These are phyloP conservation scores for Orcinus orca DNA, from an alignment of 2,113 vertebrate species.

Conservation along the genomic window DNA sequence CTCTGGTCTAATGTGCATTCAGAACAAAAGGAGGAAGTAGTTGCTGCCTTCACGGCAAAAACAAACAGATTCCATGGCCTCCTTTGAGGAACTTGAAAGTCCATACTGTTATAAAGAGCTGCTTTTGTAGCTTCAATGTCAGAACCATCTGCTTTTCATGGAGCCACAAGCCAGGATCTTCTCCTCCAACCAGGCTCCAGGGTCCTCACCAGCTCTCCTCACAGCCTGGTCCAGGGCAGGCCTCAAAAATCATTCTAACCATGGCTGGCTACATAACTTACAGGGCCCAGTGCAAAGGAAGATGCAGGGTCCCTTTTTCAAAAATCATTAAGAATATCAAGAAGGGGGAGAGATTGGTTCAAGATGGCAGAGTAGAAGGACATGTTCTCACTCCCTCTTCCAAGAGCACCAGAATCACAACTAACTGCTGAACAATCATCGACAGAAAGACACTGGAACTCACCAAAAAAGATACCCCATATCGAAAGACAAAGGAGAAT, in stretches of 20 bases:
- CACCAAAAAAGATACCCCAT: no score
- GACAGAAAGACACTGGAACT: no score
- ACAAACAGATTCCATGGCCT: slow-evolving; percentile 71
- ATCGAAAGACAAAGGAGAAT: no score
- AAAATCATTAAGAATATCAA: neutral
- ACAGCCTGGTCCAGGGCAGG: neutral
- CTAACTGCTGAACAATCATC: no score
- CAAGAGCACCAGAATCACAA: no score
- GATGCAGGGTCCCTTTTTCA: neutral
- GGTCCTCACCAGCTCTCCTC: neutral
- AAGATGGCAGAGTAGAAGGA: no score
- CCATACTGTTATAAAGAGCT: slow-evolving; percentile 52
- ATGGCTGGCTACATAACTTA: neutral
- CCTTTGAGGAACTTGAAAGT: slow-evolving; percentile 69
- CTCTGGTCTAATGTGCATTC: slow-evolving; percentile 35
- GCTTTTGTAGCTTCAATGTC: slow-evolving; percentile 46
- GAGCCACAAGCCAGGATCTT: slow-evolving; percentile 45
- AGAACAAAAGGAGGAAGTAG: slow-evolving; percentile 54
- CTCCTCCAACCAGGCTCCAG: slow-evolving; percentile 35
- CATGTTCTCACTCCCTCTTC: no score
- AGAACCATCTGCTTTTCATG: slow-evolving; percentile 56
- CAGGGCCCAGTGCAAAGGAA: neutral
- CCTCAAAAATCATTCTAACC: neutral
- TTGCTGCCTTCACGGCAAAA: slow-evolving; percentile 63
- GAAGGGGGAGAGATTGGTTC: neutral